Conservation (phyloP, 1,140 invertebrate species). For the Micrasema longulum region DNA sequence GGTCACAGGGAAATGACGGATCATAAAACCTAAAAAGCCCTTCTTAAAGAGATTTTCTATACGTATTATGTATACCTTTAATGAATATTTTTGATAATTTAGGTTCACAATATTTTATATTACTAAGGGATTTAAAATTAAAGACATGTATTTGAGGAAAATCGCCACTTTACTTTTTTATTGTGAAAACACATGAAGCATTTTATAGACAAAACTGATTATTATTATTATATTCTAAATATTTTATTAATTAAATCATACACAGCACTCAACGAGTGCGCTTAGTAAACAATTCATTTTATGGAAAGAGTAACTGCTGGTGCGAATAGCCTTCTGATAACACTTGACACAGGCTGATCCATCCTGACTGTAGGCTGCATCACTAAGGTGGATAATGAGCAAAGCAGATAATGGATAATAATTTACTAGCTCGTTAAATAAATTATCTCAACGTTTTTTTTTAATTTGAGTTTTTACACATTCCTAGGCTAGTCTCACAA, state of each 20-base stretch:
- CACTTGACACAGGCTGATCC: too few species aligned
- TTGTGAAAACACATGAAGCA: constrained; percentile 55
- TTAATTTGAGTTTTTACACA: constrained; percentile 17
- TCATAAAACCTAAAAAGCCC: too few species aligned
- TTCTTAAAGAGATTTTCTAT: too few species aligned
- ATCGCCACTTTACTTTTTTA: constrained; percentile 55
- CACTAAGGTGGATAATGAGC: too few species aligned
- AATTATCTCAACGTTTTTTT: constrained; percentile 4
- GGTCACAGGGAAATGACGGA: too few species aligned
- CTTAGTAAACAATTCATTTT: not conserved
- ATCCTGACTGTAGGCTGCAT: too few species aligned
- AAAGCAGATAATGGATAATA: too few species aligned
- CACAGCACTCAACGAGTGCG: constrained; percentile 13
- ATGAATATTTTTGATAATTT: too few species aligned
- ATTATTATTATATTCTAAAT: constrained; percentile 50
- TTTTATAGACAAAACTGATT: constrained; percentile 55
- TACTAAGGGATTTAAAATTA: not conserved
- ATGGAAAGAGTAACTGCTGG: not conserved
- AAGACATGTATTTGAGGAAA: constrained; percentile 45
- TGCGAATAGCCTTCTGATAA: too few species aligned
- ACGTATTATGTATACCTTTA: too few species aligned
- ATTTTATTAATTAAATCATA: constrained; percentile 26
- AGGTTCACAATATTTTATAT: too few species aligned
- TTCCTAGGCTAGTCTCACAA: constrained; percentile 24
- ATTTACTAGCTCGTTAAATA: constrained; percentile 2